A percentile compares a stretch with the other conserved stretches of the same genome.
Evolutionary conservation across 2,113 vertebrate genomes (phyloP).

Genomic region (Sphyrna mokarran): DNA sequence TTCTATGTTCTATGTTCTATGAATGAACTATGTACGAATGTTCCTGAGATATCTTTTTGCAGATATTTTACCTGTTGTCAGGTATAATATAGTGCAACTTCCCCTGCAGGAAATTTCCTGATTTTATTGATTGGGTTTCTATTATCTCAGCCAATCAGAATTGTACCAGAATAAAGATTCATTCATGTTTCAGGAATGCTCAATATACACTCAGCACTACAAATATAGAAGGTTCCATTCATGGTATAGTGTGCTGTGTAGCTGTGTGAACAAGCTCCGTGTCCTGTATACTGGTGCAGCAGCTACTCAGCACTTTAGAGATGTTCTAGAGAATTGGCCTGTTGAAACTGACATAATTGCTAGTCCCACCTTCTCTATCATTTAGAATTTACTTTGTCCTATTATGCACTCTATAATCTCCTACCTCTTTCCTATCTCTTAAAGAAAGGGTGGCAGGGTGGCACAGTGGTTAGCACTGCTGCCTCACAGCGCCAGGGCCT

Average conservation of each 20-base stretch:
- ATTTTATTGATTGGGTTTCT: too few species aligned
- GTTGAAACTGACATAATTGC: not conserved
- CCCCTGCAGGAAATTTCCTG: too few species aligned
- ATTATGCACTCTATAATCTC: not conserved
- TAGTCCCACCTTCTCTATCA: not conserved
- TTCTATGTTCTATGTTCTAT: too few species aligned
- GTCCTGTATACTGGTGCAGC: not conserved
- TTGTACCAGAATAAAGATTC: too few species aligned
- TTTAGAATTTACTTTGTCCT: not conserved
- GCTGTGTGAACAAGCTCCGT: not conserved
- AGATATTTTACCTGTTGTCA: too few species aligned
- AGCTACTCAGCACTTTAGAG: not conserved
- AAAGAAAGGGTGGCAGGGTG: too few species aligned
- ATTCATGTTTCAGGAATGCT: not conserved
- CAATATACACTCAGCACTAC: not conserved
- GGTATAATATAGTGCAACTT: too few species aligned
- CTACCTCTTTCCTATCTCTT: not conserved
- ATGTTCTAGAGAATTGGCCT: not conserved
- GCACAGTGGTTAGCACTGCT: too few species aligned
- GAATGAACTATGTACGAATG: not conserved
- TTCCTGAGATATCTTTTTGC: too few species aligned
- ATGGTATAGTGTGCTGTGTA: not conserved
- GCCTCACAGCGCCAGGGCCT: too few species aligned
- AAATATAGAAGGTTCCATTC: not conserved
- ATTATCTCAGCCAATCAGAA: too few species aligned